phyloP scores from a whole-genome alignment of 2,888 invertebrate genomes.

The Caenorhabditis uteleia region DNA sequence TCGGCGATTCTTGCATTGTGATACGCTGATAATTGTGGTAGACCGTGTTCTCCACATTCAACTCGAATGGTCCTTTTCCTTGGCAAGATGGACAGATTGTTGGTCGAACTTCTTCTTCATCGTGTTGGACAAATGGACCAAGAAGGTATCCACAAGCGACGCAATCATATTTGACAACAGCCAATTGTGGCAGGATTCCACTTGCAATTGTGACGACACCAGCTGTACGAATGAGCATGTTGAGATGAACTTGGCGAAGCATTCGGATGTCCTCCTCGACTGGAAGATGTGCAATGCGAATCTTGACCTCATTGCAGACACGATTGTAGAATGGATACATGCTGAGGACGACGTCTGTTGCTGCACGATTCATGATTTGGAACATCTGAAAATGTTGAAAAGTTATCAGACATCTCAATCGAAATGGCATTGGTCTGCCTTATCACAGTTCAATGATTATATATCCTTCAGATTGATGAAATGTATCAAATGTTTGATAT shows the following conservation, averaged over 20 bases:
- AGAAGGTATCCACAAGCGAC: conserved; percentile 90
- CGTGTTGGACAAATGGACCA: conserved; percentile 88
- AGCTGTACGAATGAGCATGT: conserved; percentile 88
- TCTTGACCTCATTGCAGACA: conserved; percentile 84
- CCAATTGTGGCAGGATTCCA: conserved; percentile 89
- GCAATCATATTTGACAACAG: conserved; percentile 95
- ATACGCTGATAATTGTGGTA: conserved; percentile 98
- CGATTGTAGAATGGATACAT: conserved; percentile 93
- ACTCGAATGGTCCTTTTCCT: conserved; percentile 90
- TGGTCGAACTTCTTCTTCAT: conserved; percentile 86
- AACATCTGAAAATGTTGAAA: conserved; percentile 51
- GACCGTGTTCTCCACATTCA: conserved; percentile 94
- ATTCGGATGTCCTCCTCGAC: conserved; percentile 93
- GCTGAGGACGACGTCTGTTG: conserved; percentile 82
- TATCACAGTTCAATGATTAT: conserved; percentile 8
- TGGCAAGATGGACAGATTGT: conserved; percentile 98
- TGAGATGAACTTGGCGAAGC: conserved; percentile 80
- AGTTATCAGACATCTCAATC: conserved; percentile 2
- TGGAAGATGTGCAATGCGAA: conserved; percentile 88
- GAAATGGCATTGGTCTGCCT: conserved; percentile 3
- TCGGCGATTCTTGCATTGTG: conserved; percentile 96
- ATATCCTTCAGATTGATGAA: conserved; percentile 1
- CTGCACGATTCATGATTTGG: conserved; percentile 70
- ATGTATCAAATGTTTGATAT: too few relatives aligned
- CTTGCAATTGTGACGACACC: conserved; percentile 97